Evolutionary conservation across 30 jellyfish, hydroid and myxozoan genomes (phyloP).

Genomic region (Sanderia malayensis): DNA sequence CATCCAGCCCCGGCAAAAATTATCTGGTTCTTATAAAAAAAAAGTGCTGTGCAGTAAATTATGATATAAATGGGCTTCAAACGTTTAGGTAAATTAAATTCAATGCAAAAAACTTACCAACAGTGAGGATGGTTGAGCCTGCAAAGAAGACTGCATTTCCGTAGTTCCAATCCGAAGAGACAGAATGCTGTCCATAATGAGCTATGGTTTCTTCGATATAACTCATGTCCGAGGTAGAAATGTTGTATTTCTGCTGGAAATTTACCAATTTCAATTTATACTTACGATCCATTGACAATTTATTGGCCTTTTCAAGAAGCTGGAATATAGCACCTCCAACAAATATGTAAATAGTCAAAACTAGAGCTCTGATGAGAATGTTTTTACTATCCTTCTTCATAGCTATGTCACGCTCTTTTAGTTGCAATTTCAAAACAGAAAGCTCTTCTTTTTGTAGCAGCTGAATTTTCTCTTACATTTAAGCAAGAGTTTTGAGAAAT

Average conservation of each 20-base stretch:
- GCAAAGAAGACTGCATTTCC: constrained; percentile 40
- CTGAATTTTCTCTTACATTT: no score
- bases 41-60: neutral
- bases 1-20: neutral
- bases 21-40: no score
- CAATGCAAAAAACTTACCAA: constrained; percentile 34
- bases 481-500: no score
- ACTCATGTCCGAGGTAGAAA: constrained; percentile 19
- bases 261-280: constrained; percentile 1
- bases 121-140: constrained; percentile 52
- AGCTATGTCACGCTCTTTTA: no score
- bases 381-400: constrained; percentile 7
- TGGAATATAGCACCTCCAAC: constrained; percentile 50
- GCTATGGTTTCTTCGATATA: constrained; percentile 12
- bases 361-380: constrained; percentile 3
- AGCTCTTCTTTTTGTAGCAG: no score
- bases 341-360: neutral
- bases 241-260: constrained; percentile 18
- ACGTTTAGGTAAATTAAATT: neutral
- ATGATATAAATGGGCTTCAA: no score
- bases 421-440: no score
- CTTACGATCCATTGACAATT: neutral
- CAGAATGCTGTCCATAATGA: constrained; percentile 23
- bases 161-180: constrained; percentile 28
- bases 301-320: constrained; percentile 23